Percentiles rank a stretch among this genome's conserved stretches.
These are phyloP conservation scores for Muschampia staudingeri DNA, from an alignment of 2,888 invertebrate species.

Conservation along the genomic window DNA sequence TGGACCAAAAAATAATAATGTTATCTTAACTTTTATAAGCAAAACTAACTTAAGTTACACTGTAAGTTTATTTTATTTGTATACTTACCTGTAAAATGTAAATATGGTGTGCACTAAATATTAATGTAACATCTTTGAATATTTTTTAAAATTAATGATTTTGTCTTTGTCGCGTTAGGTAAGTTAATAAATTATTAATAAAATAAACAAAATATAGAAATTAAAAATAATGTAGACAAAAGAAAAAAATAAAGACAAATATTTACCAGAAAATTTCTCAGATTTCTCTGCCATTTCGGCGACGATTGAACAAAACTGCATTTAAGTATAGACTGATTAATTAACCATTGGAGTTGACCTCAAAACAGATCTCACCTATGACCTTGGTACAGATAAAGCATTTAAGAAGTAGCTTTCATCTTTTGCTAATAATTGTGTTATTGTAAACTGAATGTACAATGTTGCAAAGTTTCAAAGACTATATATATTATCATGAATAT, in stretches of 20 bases:
- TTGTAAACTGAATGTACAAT: background rate
- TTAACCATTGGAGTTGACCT: slow-evolving; percentile 42
- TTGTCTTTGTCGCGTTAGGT: too few relatives aligned
- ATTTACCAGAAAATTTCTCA: slow-evolving; percentile 59
- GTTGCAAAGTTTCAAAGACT: background rate
- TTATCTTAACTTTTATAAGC: too few relatives aligned
- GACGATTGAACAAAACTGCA: slow-evolving; percentile 50
- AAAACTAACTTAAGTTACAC: too few relatives aligned
- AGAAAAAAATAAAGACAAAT: background rate
- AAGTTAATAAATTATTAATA: too few relatives aligned
- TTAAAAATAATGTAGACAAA: background rate
- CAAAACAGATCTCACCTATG: slow-evolving; percentile 34
- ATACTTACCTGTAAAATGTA: too few relatives aligned
- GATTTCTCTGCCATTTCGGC: slow-evolving; percentile 62
- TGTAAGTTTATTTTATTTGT: too few relatives aligned
- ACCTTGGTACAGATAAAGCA: slow-evolving; percentile 47
- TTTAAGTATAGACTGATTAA: slow-evolving; percentile 42
- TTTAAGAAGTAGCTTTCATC: background rate
- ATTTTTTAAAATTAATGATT: too few relatives aligned
- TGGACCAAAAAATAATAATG: too few relatives aligned
- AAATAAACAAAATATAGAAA: too few relatives aligned
- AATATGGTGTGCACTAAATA: too few relatives aligned
- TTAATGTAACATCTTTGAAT: too few relatives aligned
- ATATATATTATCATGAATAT: background rate
- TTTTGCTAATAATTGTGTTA: background rate